Conservation (phyloP, 2,113 vertebrate genomes). For the Fukomys damarensis region DNA sequence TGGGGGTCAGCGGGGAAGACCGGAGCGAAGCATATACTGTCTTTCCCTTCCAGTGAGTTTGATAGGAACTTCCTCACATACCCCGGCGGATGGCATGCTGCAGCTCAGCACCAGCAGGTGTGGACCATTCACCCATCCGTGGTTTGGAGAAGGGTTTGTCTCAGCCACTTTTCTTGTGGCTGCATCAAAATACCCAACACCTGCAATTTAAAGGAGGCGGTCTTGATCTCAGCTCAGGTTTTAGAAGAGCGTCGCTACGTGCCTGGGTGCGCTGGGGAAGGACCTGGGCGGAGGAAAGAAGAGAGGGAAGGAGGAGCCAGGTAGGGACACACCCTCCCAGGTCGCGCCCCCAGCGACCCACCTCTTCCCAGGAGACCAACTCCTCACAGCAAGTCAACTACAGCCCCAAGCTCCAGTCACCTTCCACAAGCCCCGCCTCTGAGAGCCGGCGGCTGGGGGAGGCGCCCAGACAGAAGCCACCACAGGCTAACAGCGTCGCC, state of each 20-base stretch:
- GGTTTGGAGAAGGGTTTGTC: background rate
- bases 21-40: background rate
- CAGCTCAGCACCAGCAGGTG: background rate
- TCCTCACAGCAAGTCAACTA: background rate
- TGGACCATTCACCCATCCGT: background rate
- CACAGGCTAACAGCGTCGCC: background rate
- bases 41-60: background rate
- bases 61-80: background rate
- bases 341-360: background rate
- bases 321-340: background rate
- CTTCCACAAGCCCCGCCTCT: background rate
- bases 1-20: background rate
- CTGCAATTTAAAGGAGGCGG: background rate
- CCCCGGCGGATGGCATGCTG: background rate
- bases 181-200: background rate
- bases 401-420: background rate
- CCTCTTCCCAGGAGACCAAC: background rate
- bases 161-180: background rate
- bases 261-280: background rate
- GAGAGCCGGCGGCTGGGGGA: background rate
- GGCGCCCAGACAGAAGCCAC: background rate
- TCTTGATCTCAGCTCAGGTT: background rate
- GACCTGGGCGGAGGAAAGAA: background rate
- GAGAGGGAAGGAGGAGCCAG: background rate
- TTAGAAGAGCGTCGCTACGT: background rate